phyloP scores from a whole-genome alignment of 2,113 vertebrate genomes.

The Cryptomyrus ogoouensis region DNA sequence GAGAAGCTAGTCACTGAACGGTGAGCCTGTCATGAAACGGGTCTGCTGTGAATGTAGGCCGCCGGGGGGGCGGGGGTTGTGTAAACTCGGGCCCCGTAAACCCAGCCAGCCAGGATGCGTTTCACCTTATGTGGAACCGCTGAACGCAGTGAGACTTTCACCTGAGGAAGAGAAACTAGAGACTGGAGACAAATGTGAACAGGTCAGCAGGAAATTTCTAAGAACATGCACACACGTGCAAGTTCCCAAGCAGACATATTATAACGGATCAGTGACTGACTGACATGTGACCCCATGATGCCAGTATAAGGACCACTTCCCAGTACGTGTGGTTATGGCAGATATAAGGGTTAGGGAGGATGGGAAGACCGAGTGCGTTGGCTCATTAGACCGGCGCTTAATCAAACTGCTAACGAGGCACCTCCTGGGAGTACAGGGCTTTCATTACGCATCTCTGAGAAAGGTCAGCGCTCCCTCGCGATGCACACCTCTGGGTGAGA shows the following conservation, averaged over 20 bases:
- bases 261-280: background rate
- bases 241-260: background rate
- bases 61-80: background rate
- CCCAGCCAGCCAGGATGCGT: too few species aligned
- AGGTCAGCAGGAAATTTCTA: background rate
- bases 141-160: background rate
- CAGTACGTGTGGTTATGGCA: background rate
- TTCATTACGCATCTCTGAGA: constrained; percentile 13
- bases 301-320: background rate
- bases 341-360: background rate
- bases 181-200: background rate
- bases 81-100: background rate
- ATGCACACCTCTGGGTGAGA: background rate
- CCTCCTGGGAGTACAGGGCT: constrained; percentile 7
- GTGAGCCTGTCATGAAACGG: background rate
- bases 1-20: background rate
- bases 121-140: background rate
- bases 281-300: background rate
- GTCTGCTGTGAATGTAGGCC: constrained; percentile 1
- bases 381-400: constrained; percentile 13
- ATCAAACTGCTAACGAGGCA: constrained; percentile 13
- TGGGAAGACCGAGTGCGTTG: background rate
- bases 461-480: constrained; percentile 14
- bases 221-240: background rate
- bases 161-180: background rate